A percentile compares a stretch with the other conserved stretches of the same genome.
Evolutionary conservation across 2,797 vertebrate species (phyloP).

Genomic region (Silurus lanzhouensis): DNA sequence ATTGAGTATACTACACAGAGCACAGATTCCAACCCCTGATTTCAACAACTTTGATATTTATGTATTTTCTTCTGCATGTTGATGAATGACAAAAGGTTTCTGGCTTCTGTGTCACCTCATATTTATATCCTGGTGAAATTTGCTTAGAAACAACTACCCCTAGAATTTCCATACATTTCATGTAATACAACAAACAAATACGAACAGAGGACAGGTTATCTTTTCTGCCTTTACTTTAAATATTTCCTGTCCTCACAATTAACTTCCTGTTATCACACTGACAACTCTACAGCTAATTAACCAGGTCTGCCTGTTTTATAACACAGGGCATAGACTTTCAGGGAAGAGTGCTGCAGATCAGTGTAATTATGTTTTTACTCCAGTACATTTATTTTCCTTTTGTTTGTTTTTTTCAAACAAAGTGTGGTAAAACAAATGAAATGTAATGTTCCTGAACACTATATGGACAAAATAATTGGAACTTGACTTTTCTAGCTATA

Average conservation of each 20-base stretch:
- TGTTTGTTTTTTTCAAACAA: background rate
- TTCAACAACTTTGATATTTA: too few relatives aligned
- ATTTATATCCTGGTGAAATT: background rate
- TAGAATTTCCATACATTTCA: background rate
- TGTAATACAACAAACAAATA: background rate
- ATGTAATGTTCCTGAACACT: too few relatives aligned
- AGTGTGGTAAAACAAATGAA: background rate
- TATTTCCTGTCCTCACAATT: conserved; percentile 2
- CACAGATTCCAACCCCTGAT: too few relatives aligned
- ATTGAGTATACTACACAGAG: too few relatives aligned
- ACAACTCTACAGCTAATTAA: conserved; percentile 2
- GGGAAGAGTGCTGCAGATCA: background rate
- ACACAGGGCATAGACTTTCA: background rate
- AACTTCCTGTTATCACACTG: conserved; percentile 8
- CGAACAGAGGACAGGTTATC: background rate
- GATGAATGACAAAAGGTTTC: background rate
- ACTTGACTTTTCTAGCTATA: too few relatives aligned
- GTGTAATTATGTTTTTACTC: background rate
- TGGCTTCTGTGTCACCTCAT: background rate
- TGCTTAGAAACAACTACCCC: too few relatives aligned
- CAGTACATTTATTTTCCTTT: background rate
- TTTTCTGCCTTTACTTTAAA: background rate
- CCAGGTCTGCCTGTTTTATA: background rate
- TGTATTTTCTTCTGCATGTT: background rate
- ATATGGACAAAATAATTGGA: too few relatives aligned